These are phyloP conservation scores for Scelioninae gen. 2 DNA, from an alignment of 2,888 invertebrate genomes.

Conservation along the genomic window DNA sequence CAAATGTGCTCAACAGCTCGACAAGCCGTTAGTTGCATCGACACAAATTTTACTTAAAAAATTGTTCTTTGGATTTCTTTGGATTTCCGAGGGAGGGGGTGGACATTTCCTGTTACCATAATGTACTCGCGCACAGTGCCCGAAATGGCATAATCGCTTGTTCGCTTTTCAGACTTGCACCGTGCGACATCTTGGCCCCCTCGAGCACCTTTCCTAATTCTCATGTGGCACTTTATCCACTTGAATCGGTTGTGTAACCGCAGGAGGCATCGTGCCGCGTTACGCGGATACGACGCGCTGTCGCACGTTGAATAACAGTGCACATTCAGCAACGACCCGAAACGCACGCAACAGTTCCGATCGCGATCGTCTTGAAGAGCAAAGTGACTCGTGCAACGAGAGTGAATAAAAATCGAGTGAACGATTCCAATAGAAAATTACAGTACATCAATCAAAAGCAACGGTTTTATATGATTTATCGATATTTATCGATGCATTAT, in stretches of 20 bases:
- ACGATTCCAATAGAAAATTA: no score
- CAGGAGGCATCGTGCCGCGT: conserved; percentile 60
- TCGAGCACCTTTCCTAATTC: conserved; percentile 10
- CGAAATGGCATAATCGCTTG: neutral
- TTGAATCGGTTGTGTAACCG: conserved; percentile 60
- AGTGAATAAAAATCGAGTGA: no score
- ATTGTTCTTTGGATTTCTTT: no score
- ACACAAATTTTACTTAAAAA: no score
- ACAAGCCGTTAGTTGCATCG: no score
- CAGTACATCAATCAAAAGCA: no score
- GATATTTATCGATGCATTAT: no score
- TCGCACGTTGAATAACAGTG: conserved; percentile 55
- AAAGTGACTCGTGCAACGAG: neutral
- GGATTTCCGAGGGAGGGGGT: no score
- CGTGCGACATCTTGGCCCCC: conserved; percentile 2
- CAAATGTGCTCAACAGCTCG: no score
- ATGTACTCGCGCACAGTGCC: neutral
- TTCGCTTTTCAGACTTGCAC: neutral
- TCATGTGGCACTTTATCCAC: conserved; percentile 18
- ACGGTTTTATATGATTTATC: no score
- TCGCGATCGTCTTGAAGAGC: neutral
- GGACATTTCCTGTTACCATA: no score
- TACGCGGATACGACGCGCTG: conserved; percentile 64
- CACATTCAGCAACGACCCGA: conserved; percentile 64
- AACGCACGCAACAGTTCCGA: conserved; percentile 42